Evolutionary conservation across 2,113 vertebrate genomes (phyloP), one percentile per base, ranked within the genome.

Genomic region (Euleptes europaea): DNA sequence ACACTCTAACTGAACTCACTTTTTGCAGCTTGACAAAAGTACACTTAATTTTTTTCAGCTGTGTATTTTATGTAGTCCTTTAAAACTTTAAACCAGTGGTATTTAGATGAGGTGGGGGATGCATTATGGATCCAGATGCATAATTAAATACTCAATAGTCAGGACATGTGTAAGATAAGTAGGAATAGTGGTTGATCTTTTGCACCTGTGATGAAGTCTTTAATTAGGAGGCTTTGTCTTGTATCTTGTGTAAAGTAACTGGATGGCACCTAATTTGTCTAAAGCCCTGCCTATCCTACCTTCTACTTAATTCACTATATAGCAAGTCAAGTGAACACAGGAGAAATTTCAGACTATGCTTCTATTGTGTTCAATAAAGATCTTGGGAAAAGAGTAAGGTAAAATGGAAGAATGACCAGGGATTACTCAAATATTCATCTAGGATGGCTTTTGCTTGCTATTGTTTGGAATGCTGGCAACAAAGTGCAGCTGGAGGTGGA

Each of bases 401-500:
- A 69, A 83, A 84, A 73, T 33, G 5, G 66, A 74, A 65, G 35
- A 87, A 75, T 49, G 28, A 84, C 71, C 49, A 12, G 78, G 21
- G 35, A 78, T 23, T 49, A 26, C 35, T 87, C 65, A 82, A 84
- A 70, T 86, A 51, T 2, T 2, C 65, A 82, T 85, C 49, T 82
- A 72, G 75, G 75, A 82, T n/a, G 38, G 8, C 12, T 65, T n/a
- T 54, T 9, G 47, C 67, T 87, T 89, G 77, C 76, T 85, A 72
- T 44, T 35, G 15, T 82, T 85, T 86, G 44, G 4, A 0, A 86
- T 78, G 13, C 71, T 82, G 44, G 31, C 75, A 40, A 54, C 88
- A 89, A 88, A 91, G 84, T 49, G 3, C 86, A 80, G 38, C 49
- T 65, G 51, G 54, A 90, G 79, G 42, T 60, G 66, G 11, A 67